Conservation (phyloP, 2,888 invertebrate genomes). For the Cremastinae sp. region DNA sequence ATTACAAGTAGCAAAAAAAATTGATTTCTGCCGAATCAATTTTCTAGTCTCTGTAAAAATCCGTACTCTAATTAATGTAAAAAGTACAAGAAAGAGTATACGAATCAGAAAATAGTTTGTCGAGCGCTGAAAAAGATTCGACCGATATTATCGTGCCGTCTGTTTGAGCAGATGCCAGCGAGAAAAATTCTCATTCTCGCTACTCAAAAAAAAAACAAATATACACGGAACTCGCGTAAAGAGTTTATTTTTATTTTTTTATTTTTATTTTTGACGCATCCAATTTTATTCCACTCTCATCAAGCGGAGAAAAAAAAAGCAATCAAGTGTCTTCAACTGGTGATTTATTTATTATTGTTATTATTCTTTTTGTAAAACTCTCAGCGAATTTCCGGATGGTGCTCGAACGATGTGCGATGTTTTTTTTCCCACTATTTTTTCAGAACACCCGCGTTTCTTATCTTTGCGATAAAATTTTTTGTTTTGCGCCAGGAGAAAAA, state of each 20-base stretch:
- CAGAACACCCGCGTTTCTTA: background rate
- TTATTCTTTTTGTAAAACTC: too few species aligned
- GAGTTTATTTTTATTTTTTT: slow-evolving; percentile 1
- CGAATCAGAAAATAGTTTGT: slow-evolving; percentile 67
- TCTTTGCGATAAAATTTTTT: slow-evolving; percentile 18
- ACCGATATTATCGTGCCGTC: slow-evolving; percentile 62
- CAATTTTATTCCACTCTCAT: too few species aligned
- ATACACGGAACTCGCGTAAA: too few species aligned
- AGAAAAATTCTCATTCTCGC: background rate
- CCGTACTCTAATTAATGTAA: too few species aligned
- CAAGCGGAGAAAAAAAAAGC: slow-evolving; percentile 5
- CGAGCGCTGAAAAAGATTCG: slow-evolving; percentile 67
- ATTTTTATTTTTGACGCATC: slow-evolving; percentile 2
- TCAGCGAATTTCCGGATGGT: too few species aligned
- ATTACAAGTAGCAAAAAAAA: slow-evolving; percentile 2
- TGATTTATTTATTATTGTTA: too few species aligned
- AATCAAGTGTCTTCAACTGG: background rate
- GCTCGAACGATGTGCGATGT: too few species aligned
- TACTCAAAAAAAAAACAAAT: background rate
- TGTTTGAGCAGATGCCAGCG: slow-evolving; percentile 41
- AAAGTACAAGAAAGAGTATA: slow-evolving; percentile 51
- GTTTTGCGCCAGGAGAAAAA: slow-evolving; percentile 7
- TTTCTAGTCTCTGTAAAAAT: too few species aligned
- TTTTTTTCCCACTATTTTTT: background rate
- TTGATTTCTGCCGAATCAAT: background rate